A percentile compares a stretch with the other conserved stretches of the same genome.
These are phyloP conservation scores for Entomyzon cyanotis DNA, from an alignment of 2,113 vertebrate species.

Conservation along the genomic window DNA sequence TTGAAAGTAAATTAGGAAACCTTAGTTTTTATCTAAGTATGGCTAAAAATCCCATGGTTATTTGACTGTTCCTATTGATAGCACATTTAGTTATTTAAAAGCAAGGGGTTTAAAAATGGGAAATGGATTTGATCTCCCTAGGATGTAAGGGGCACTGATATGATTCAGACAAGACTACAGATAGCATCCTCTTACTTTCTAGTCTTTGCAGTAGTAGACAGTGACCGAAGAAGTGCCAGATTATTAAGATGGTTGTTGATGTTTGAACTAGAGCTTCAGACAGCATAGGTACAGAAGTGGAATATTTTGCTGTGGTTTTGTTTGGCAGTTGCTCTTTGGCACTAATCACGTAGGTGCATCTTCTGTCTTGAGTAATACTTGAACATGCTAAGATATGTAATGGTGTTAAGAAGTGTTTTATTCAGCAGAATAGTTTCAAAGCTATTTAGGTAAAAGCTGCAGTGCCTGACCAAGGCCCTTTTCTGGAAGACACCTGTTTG, in stretches of 20 bases:
- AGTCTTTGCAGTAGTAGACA: not conserved
- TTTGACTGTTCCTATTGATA: not conserved
- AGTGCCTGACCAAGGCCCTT: not conserved
- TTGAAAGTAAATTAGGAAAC: not conserved
- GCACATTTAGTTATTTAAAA: not conserved
- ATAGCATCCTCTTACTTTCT: not conserved
- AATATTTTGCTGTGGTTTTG: not conserved
- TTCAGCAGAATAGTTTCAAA: not conserved
- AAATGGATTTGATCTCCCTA: not conserved
- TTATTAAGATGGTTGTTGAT: not conserved
- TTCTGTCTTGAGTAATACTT: slow-evolving; percentile 29
- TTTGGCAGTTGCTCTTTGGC: not conserved
- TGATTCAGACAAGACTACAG: not conserved
- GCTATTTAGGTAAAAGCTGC: not conserved
- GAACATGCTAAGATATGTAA: not conserved
- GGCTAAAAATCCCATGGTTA: not conserved
- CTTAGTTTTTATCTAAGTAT: not conserved
- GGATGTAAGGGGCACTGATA: not conserved
- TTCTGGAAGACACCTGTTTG: not conserved
- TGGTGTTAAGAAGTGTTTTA: slow-evolving; percentile 23
- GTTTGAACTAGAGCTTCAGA: not conserved
- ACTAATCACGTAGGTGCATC: not conserved
- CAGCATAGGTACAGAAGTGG: not conserved
- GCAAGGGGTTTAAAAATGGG: not conserved
- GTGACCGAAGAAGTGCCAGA: not conserved